Evolutionary conservation across 2,113 vertebrate species (phyloP), one percentile per base, ranked within the genome.

Genomic region (Bungarus multicinctus): DNA sequence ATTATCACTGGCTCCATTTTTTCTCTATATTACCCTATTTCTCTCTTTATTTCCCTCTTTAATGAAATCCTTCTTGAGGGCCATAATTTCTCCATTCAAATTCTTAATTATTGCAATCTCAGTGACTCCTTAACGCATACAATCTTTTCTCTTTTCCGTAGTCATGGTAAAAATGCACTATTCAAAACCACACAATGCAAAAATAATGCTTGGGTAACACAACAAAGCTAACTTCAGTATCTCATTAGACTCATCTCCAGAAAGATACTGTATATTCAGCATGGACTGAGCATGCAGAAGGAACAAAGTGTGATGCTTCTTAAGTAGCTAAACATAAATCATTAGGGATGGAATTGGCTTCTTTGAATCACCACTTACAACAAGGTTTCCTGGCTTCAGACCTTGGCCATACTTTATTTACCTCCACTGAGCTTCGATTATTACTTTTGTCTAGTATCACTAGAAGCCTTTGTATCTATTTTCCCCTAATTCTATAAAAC

Each of bases 361-460:
- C 58, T 30, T 23, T 30, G 22, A 30, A 43, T 87, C 85, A 88
- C 11, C 3, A 23, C 11, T 25, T 9, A 18, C 27, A n/a, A 69
- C 10, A 69, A 34, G 39, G 34, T 88, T 88, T 55, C 89, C 92
- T 93, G 64, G 30, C 50, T 91, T 93, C 34, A 55, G 39, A 22
- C 14, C 20, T 45, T 88, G 4, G 5, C 0, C 50, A 60, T 87
- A 7, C 14, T 60, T 58, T 30, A n/a, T 12, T 12, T 58, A 54
- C 25, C n/a, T 50, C 9, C 85, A 27, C 18, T 47, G 11, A 12
- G 7, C 10, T 10, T 34, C 5, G 11, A 57, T 45, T 55, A 30
- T 50, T 85, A 39, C 43, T 93, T 60, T 81, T 88, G 27, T 27
- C 11, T 27, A 50, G 43, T 57, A 16, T 74, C 58, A 45, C 18